Percentiles rank a stretch among this genome's conserved stretches.
phyloP scores from a whole-genome alignment of 2,888 invertebrate species.

The Metacarcinus magister region DNA sequence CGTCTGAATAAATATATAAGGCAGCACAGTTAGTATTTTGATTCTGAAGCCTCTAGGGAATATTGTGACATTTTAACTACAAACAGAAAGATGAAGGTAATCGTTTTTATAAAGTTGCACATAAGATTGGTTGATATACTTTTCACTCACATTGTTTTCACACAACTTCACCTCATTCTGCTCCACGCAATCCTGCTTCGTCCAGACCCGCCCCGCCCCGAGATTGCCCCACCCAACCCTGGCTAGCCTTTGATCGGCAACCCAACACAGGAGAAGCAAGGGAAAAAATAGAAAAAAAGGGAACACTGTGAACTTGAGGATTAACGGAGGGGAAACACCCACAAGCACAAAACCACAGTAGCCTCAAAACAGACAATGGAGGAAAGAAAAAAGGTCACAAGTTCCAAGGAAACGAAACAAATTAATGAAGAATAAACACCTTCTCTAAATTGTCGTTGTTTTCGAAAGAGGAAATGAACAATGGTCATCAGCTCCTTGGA shows the following conservation, averaged over 20 bases:
- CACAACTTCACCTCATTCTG: background rate
- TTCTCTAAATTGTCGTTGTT: background rate
- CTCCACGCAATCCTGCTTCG: slow-evolving; percentile 11
- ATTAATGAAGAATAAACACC: background rate
- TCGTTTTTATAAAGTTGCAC: background rate
- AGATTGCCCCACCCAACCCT: background rate
- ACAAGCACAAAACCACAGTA: slow-evolving; percentile 33
- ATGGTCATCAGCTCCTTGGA: background rate
- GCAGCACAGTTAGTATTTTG: background rate
- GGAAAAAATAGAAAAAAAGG: background rate
- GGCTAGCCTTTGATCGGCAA: background rate
- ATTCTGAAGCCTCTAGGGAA: background rate
- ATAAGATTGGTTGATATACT: background rate
- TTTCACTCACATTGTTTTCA: slow-evolving; percentile 1
- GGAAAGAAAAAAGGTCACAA: background rate
- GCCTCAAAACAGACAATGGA: slow-evolving; percentile 12
- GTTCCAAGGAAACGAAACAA: background rate
- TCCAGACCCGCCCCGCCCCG: background rate
- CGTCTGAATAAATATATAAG: background rate
- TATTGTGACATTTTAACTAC: background rate
- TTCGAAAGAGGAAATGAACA: background rate
- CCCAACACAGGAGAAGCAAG: background rate
- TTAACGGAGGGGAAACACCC: slow-evolving; percentile 18
- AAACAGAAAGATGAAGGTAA: background rate
- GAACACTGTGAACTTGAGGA: background rate